These are phyloP conservation scores for Acrobeloides nanus DNA, from an alignment of 2,888 invertebrate species.

Conservation along the genomic window DNA sequence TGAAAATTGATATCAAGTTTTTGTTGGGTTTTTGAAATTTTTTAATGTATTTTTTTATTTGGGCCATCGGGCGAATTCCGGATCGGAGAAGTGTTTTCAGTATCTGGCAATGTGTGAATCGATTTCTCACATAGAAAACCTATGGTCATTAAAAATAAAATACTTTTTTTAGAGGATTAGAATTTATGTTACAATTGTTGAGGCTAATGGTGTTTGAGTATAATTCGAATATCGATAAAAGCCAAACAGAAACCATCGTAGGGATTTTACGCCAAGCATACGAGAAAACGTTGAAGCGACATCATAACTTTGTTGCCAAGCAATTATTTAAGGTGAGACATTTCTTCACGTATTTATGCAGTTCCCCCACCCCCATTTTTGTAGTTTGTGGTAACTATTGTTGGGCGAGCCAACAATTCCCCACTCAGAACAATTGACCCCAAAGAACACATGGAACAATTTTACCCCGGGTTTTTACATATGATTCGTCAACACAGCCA, in stretches of 20 bases:
- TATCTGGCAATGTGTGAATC: too few species aligned
- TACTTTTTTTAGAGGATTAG: slow-evolving; percentile 39
- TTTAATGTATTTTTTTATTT: background rate
- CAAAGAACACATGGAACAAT: too few species aligned
- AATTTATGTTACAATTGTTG: slow-evolving; percentile 50
- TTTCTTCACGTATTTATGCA: too few species aligned
- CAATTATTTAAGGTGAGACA: slow-evolving; percentile 51
- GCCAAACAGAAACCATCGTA: slow-evolving; percentile 37
- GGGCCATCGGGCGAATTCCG: background rate
- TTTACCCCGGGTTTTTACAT: too few species aligned
- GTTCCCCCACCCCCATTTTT: too few species aligned
- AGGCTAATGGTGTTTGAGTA: slow-evolving; percentile 39
- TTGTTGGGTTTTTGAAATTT: slow-evolving; percentile 1
- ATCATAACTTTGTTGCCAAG: slow-evolving; percentile 47
- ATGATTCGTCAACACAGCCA: too few species aligned
- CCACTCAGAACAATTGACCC: too few species aligned
- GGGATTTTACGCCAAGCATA: slow-evolving; percentile 36
- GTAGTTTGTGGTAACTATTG: too few species aligned
- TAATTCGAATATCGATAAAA: slow-evolving; percentile 20
- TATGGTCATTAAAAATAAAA: background rate
- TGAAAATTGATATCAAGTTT: slow-evolving; percentile 3
- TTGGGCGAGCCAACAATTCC: too few species aligned
- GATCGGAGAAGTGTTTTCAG: too few species aligned
- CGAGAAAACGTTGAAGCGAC: slow-evolving; percentile 41
- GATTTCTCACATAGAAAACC: too few species aligned